Base-by-base conservation (phyloP, 1,140 invertebrate genomes). In the Ceratosolen solmsi region DNA sequence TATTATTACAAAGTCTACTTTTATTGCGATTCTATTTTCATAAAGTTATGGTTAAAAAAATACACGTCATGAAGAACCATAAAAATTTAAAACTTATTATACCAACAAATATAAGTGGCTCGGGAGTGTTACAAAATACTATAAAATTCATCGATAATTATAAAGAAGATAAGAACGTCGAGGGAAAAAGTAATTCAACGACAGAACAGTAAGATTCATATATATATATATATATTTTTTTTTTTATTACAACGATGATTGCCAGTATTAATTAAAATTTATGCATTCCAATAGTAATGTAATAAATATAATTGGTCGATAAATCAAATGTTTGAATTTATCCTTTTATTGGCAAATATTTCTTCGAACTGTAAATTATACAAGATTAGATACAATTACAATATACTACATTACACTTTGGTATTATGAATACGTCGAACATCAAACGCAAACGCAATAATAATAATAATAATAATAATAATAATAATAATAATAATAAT, bases 51-150 rank as follows among this genome's bases (percentile, higher is more conserved):
- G 38, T 46, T 30, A 80, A 73, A 27, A 80, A 80, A 54, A 9
- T 33, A 22, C 70, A 60, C 20, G n/a, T 41, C 0, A 41, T 72
- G 70, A 72, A 70, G 13, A 80, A 80, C 46, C 78, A 60, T 36
- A 72, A 80, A 8, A 80, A 80, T 60, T 51, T 80, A 20, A 54
- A 68, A 27, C 70, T 80, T 8, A 27, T 60, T 22, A 80, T 80
- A 46, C 68, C 78, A n/a, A 38, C 30, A 13, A 80, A 49, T 46
- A n/a, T n/a, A 13, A 58, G 13, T 60, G 58, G 15, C 36, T 30
- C 68, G 22, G 63, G 30, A 5, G 36, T 56, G 3, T 25, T 71
- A n/a, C 77, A 71, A 56, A 54, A 71, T 15, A 27, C 49, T 17
- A 25, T 71, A 17, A 79, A 71, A 30, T 20, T 46, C n/a, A 71